Base-by-base conservation (phyloP, 1,140 invertebrate species). In the Centruroides vittatus region DNA sequence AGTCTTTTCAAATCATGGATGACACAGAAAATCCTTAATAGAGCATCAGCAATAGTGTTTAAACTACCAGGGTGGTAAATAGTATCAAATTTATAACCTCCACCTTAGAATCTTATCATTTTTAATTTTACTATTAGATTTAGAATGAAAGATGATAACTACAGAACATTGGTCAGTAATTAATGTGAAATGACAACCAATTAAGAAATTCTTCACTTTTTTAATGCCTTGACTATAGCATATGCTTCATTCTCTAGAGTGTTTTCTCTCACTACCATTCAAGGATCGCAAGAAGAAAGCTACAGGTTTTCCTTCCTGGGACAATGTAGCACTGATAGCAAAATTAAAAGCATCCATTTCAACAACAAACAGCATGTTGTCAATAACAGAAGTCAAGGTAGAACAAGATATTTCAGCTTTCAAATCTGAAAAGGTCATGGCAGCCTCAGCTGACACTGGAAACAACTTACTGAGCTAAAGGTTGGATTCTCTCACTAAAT, bases 111-210 rank as follows among this genome's bases (percentile, higher is more conserved):
- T 67, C 58, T 68, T 68, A 3, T 70, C 62, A 64, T 68, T 67
- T 57, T 70, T 70, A 11, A 70, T 69, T 59, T 69, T 70, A 34
- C 63, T 59, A 49, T 53, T 36, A 46, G 55, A 35, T 35, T 67
- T 64, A 36, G 23, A 13, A 51, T 66, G 36, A 58, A 69, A 68
- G 63, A 69, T 71, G 56, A 69, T 65, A 2, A 57, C 41, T 3
- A 69, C 62, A 13, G 63, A 68, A 52, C 54, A 11, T 58, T 70
- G 65, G 53, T 68, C 65, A 12, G 67, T 68, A 11, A 70, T 65
- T 41, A 70, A n/a, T 47, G 51, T 50, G 62, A 70, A 70, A 51
- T 67, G 59, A 13, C 55, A 47, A 5, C 65, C 65, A 6, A 67
- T 41, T 9, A 69, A 57, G 49, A 54, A 65, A 49, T 67, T 59